These are phyloP conservation scores for Monochamus saltuarius DNA, from an alignment of 1,140 invertebrate genomes.

Conservation along the genomic window DNA sequence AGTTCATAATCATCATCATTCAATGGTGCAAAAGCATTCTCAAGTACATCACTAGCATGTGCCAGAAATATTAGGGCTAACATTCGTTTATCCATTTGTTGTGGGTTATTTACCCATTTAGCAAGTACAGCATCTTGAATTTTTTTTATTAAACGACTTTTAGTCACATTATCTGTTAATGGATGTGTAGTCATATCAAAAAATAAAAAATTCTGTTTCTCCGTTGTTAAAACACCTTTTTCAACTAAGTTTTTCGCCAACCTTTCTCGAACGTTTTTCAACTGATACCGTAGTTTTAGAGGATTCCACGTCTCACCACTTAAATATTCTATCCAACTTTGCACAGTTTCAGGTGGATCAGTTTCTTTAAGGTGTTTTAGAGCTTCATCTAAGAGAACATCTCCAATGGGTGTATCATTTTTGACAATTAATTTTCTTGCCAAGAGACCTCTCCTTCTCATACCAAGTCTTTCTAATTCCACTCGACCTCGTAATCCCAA, in stretches of 20 bases:
- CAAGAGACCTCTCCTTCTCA: slow-evolving; percentile 88
- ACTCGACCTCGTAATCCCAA: slow-evolving; percentile 90
- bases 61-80: slow-evolving; percentile 92
- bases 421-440: slow-evolving; percentile 77
- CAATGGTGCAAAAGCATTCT: slow-evolving; percentile 99
- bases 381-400: slow-evolving; percentile 97
- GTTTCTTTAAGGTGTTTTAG: slow-evolving; percentile 98
- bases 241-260: slow-evolving; percentile 99
- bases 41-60: slow-evolving; percentile 97
- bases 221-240: slow-evolving; percentile 99
- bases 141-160: slow-evolving; percentile 97
- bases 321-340: slow-evolving; percentile 99
- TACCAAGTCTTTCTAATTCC: slow-evolving; percentile 94
- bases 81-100: slow-evolving; percentile 94
- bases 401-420: slow-evolving; percentile 91
- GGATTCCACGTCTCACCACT: slow-evolving; percentile 99
- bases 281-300: slow-evolving; percentile 95
- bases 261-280: slow-evolving; percentile 98
- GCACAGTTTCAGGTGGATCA: slow-evolving; percentile 93
- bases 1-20: slow-evolving; percentile 99
- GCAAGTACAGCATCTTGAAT: slow-evolving; percentile 96
- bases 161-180: slow-evolving; percentile 92
- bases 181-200: slow-evolving; percentile 99
- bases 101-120: slow-evolving; percentile 97
- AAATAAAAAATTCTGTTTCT: slow-evolving; percentile 99